Base-by-base conservation (phyloP, 1,140 invertebrate species). In the Diabrotica virgifera region DNA sequence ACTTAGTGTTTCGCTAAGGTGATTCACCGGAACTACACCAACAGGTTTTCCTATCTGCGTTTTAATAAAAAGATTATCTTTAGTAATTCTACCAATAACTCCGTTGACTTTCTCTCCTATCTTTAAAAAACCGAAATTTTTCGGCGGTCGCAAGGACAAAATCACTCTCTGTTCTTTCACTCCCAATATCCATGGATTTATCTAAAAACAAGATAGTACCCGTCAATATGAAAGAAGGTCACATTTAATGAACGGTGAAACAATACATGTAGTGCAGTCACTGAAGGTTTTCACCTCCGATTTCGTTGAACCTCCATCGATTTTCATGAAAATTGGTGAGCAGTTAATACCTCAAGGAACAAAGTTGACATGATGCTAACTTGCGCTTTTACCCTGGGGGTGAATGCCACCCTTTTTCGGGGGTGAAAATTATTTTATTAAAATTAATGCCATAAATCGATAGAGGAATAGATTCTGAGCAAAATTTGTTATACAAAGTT, bases 51-150 rank as follows among this genome's bases (percentile, higher is more conserved):
- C 67, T 9, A 69, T 69, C 5, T 59, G 65, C 5, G 66, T 65
- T 65, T 75, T 77, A n/a, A 82, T 71, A 64, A 80, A 74, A 40
- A 82, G 58, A 0, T 79, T 79, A n/a, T 75, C 70, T 10, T 78
- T 73, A 11, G 35, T n/a, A 7, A 68, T 64, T 52, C 76, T 75
- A 6, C 62, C 74, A 7, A 81, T 67, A 50, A 70, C 75, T 36
- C 74, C 72, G 52, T 72, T 73, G 60, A 78, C 74, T 76, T 74
- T 72, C 75, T 74, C 24, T 73, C 80, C 58, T 74, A 65, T 63
- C 72, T 66, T 65, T 12, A 65, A 36, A 5, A 24, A 36, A 9
- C 10, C n/a, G 11, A n/a, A n/a, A 14, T 51, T 35, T 36, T 24
- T 14, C 10, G 62, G 62, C 12, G 37, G 54, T 12, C 54, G 56